These are phyloP conservation scores for Drosophila seguyi DNA, from an alignment of 1,140 invertebrate species.

Conservation along the genomic window DNA sequence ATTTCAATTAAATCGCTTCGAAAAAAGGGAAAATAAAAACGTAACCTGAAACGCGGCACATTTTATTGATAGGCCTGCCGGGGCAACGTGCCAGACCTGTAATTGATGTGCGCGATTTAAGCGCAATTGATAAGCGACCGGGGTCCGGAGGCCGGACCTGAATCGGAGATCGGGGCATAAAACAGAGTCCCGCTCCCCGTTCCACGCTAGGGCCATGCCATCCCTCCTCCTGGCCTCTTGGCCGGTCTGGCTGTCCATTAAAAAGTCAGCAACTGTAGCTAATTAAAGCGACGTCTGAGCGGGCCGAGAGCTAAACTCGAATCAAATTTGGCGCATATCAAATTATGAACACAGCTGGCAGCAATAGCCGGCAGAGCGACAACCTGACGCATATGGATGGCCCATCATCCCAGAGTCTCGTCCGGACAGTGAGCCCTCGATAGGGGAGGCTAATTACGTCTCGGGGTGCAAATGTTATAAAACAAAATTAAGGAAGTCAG, in stretches of 20 bases:
- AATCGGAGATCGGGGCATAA: slow-evolving; percentile 26
- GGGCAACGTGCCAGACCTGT: slow-evolving; percentile 48
- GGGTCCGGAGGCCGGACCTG: slow-evolving; percentile 32
- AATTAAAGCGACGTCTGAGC: slow-evolving; percentile 67
- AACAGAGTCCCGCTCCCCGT: slow-evolving; percentile 5
- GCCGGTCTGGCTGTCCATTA: slow-evolving; percentile 70
- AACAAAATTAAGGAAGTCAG: slow-evolving; percentile 2
- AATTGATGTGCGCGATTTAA: slow-evolving; percentile 80
- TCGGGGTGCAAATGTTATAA: not conserved
- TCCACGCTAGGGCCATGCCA: not conserved
- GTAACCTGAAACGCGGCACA: slow-evolving; percentile 68
- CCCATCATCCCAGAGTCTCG: slow-evolving; percentile 27
- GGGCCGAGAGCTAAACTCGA: slow-evolving; percentile 65
- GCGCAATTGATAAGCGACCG: slow-evolving; percentile 72
- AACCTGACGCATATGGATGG: slow-evolving; percentile 72
- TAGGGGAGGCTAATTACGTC: slow-evolving; percentile 5
- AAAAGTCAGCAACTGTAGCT: slow-evolving; percentile 81
- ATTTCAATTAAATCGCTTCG: slow-evolving; percentile 76
- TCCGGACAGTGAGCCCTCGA: slow-evolving; percentile 8
- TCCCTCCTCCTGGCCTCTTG: slow-evolving; percentile 14
- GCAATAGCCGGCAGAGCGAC: slow-evolving; percentile 61
- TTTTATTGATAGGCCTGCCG: slow-evolving; percentile 68
- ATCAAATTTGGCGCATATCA: slow-evolving; percentile 80
- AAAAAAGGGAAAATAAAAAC: slow-evolving; percentile 54
- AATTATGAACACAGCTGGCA: slow-evolving; percentile 81